Evolutionary conservation across 1,140 invertebrate genomes (phyloP).

Genomic region (Drosophila ambigua): DNA sequence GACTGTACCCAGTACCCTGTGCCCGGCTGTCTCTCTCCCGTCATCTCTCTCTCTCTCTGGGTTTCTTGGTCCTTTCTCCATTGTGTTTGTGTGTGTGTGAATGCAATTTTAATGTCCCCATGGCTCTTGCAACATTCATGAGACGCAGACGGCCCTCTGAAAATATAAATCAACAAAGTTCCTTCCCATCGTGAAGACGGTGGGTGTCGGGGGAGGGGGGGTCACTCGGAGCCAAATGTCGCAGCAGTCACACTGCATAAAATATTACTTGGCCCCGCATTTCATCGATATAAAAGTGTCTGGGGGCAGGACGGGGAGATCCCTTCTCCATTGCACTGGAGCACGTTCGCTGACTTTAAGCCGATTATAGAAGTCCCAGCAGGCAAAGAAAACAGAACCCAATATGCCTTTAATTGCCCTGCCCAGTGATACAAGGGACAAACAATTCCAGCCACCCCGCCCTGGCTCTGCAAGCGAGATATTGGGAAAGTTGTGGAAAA

Average conservation of each 20-base stretch:
- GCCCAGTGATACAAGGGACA: background rate
- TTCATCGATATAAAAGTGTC: constrained; percentile 18
- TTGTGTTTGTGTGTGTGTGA: constrained; percentile 58
- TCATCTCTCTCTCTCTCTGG: background rate
- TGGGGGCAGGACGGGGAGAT: background rate
- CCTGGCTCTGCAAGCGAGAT: too few species aligned
- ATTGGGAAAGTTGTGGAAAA: too few species aligned
- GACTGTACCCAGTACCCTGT: constrained; percentile 22
- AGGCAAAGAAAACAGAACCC: constrained; percentile 6
- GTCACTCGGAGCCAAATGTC: constrained; percentile 23
- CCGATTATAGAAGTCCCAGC: constrained; percentile 16
- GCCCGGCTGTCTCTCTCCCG: background rate
- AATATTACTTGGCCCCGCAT: constrained; percentile 36
- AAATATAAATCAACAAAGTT: constrained; percentile 80
- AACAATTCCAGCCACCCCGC: background rate
- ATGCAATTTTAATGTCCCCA: constrained; percentile 73
- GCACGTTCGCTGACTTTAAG: constrained; percentile 37
- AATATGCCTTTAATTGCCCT: constrained; percentile 37
- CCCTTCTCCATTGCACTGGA: background rate
- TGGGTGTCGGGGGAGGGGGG: constrained; percentile 10
- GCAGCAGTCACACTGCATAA: constrained; percentile 42
- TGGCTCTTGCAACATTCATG: constrained; percentile 69
- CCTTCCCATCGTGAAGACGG: constrained; percentile 13
- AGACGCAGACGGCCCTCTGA: constrained; percentile 45
- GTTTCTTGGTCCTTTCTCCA: constrained; percentile 25